Percentiles rank a stretch among this genome's conserved stretches.
Evolutionary conservation across 2,888 invertebrate genomes (phyloP).

Genomic region (Pecten maximus): DNA sequence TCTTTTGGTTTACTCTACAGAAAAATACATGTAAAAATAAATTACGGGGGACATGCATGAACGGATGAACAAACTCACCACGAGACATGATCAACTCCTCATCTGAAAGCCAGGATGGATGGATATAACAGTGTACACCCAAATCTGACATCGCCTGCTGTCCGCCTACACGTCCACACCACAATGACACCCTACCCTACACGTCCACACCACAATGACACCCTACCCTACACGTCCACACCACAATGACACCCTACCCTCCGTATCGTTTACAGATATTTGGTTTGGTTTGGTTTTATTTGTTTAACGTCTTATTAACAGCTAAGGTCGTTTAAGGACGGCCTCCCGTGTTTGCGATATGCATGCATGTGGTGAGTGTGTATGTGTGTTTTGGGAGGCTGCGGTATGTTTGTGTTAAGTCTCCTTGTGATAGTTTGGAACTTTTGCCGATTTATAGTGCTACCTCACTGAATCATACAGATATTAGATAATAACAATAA

Average conservation of each 20-base stretch:
- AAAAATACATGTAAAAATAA: constrained; percentile 20
- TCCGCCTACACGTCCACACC: not conserved
- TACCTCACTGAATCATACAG: too few relatives aligned
- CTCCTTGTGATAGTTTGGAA: too few relatives aligned
- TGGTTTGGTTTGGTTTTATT: too few relatives aligned
- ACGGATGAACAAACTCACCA: constrained; percentile 65
- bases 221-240: not conserved
- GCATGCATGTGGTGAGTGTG: too few relatives aligned
- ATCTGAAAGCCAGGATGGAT: constrained; percentile 58
- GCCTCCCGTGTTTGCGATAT: too few relatives aligned
- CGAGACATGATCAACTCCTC: constrained; percentile 70
- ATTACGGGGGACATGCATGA: not conserved
- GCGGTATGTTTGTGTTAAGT: too few relatives aligned
- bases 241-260: not conserved
- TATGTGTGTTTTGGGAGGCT: too few relatives aligned
- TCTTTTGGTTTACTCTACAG: not conserved
- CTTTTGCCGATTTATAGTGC: too few relatives aligned
- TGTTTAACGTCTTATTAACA: too few relatives aligned
- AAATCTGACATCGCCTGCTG: not conserved
- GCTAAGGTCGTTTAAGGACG: too few relatives aligned
- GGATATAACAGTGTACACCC: constrained; percentile 13
- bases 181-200: not conserved
- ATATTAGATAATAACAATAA: too few relatives aligned
- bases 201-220: not conserved
- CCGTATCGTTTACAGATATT: too few relatives aligned